A percentile compares a stretch with the other conserved stretches of the same genome.
phyloP scores from a whole-genome alignment of 2,888 invertebrate genomes.

The Melinaea marsaeus region DNA sequence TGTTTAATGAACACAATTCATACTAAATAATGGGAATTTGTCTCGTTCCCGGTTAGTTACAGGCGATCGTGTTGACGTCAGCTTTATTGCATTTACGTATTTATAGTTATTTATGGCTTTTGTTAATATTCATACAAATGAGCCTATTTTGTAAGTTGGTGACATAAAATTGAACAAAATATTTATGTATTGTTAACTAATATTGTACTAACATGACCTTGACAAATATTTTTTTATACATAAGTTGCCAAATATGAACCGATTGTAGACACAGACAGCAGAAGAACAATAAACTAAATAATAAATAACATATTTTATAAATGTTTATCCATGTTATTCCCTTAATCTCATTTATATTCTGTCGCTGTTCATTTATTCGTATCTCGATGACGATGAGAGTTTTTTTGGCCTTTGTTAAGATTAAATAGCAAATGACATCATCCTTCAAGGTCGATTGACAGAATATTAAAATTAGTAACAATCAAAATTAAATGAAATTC shows the following conservation, averaged over 20 bases:
- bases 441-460: neutral
- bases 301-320: neutral
- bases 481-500: too few relatives aligned
- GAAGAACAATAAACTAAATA: neutral
- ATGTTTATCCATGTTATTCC: neutral
- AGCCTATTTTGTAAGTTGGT: conserved; percentile 6
- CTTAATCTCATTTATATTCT: conserved; percentile 2
- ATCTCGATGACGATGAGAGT: neutral
- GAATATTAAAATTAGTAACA: too few relatives aligned
- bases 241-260: neutral
- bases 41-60: conserved; percentile 69
- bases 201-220: neutral
- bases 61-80: conserved; percentile 53
- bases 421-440: conserved; percentile 2
- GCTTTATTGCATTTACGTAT: conserved; percentile 33
- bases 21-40: conserved; percentile 64
- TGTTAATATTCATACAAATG: conserved; percentile 11
- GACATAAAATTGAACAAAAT: neutral
- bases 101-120: conserved; percentile 13
- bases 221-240: neutral
- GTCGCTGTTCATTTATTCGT: conserved; percentile 2
- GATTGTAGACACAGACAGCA: neutral
- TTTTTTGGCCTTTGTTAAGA: conserved; percentile 5
- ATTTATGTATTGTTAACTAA: neutral
- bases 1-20: conserved; percentile 67